phyloP scores from a whole-genome alignment of 2,797 vertebrate species.

The Lophius americanus region DNA sequence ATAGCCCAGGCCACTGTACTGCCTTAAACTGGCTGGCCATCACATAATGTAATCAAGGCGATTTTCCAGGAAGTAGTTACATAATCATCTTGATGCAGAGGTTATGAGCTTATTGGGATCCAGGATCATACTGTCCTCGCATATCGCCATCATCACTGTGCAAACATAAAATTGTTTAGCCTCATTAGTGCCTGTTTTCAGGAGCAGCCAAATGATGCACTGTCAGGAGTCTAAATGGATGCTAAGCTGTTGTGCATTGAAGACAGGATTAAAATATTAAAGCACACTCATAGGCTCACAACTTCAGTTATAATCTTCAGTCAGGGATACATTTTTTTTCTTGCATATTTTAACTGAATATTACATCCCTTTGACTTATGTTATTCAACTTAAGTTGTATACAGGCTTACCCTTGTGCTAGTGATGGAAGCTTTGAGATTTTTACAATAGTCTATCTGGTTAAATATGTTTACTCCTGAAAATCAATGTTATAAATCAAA shows the following conservation, averaged over 20 bases:
- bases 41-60: not conserved
- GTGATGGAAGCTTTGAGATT: too few species aligned
- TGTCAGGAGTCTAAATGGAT: not conserved
- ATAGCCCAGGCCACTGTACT: not conserved
- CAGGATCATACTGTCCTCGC: not conserved
- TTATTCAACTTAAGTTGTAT: too few species aligned
- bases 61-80: not conserved
- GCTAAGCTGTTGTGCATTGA: not conserved
- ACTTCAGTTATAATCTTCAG: too few species aligned
- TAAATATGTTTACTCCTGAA: too few species aligned
- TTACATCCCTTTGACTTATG: too few species aligned
- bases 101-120: not conserved
- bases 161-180: not conserved
- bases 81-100: not conserved
- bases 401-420: too few species aligned
- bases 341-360: too few species aligned
- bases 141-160: not conserved
- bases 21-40: not conserved
- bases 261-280: too few species aligned
- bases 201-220: not conserved
- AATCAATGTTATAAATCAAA: too few species aligned
- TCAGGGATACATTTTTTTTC: too few species aligned
- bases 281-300: too few species aligned
- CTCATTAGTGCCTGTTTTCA: not conserved
- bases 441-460: too few species aligned